Evolutionary conservation across 2,797 vertebrate genomes (phyloP), one percentile per base, ranked within the genome.

Genomic region (Apogon talboti): DNA sequence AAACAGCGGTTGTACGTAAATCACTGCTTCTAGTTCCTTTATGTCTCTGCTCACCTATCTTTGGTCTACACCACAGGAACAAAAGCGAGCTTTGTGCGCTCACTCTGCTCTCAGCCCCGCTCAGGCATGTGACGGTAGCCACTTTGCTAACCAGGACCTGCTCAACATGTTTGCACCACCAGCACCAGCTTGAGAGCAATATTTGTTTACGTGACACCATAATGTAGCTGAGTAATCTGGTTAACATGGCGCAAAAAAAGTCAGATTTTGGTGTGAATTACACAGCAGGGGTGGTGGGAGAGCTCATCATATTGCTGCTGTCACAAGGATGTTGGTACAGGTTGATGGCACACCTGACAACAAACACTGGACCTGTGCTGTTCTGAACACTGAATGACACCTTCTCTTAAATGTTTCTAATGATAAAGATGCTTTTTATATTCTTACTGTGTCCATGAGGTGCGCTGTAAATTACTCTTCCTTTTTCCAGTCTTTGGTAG

Each of bases 71-170:
- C 35, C 12, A 60, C 48, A 6, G 41, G 51, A 78, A 80, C 82
- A 86, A 76, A 81, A 75, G 47, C 74, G 11, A 65, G 63, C 76
- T 80, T 79, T 86, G 78, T 85, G 57, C 69, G n/a, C 18, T 16
- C 30, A 37, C 70, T 66, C 33, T 11, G 40, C 69, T 89, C 65
- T 74, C 58, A 75, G 82, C 80, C 85, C 81, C 47, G 16, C 79
- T 74, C 79, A 83, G 78, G 83, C 87, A 87, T 83, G 83, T 78
- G 81, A 85, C 74, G 67, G 68, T 4, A 37, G 69, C 53, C 60
- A 45, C 76, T 47, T 82, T 62, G 46, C 41, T 38, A 41, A 61
- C 51, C 30, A 14, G 41, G 81, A 79, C 83, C 80, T 75, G 76
- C 79, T 68, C 21, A 0, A 61, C 66, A 12, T 60, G 79, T 85